These are phyloP conservation scores for Notarius quadriscutis DNA, from an alignment of 2,113 vertebrate species.

Conservation along the genomic window DNA sequence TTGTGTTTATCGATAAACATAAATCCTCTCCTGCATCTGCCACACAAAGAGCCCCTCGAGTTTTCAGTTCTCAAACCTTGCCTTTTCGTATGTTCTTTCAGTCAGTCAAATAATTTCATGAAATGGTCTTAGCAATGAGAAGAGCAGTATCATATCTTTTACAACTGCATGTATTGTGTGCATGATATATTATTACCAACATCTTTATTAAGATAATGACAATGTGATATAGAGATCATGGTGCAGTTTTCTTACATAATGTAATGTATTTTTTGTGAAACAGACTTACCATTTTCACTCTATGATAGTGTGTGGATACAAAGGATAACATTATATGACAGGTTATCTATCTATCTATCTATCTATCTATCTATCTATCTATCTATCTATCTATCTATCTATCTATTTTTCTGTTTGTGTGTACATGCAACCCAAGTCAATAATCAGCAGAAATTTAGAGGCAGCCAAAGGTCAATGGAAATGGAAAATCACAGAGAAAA, in stretches of 20 bases:
- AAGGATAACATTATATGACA: too few species aligned
- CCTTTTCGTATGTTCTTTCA: neutral
- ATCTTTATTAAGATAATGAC: neutral
- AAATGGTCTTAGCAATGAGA: neutral
- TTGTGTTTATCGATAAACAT: constrained; percentile 18
- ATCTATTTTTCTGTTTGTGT: too few species aligned
- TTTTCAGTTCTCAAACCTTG: neutral
- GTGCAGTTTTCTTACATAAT: neutral
- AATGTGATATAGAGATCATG: neutral
- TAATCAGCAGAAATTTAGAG: too few species aligned
- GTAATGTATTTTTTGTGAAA: neutral
- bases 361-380: too few species aligned
- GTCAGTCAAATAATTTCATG: neutral
- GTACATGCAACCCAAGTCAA: too few species aligned
- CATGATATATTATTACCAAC: neutral
- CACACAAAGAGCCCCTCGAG: neutral
- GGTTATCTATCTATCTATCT: too few species aligned
- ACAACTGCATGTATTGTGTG: neutral
- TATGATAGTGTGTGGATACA: neutral
- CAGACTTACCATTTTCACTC: neutral
- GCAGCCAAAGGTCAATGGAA: too few species aligned
- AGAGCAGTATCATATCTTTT: neutral
- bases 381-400: too few species aligned
- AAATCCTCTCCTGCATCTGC: neutral
- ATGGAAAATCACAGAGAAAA: too few species aligned